phyloP scores from a whole-genome alignment of 2,113 vertebrate species.

The Alligator sinensis region DNA sequence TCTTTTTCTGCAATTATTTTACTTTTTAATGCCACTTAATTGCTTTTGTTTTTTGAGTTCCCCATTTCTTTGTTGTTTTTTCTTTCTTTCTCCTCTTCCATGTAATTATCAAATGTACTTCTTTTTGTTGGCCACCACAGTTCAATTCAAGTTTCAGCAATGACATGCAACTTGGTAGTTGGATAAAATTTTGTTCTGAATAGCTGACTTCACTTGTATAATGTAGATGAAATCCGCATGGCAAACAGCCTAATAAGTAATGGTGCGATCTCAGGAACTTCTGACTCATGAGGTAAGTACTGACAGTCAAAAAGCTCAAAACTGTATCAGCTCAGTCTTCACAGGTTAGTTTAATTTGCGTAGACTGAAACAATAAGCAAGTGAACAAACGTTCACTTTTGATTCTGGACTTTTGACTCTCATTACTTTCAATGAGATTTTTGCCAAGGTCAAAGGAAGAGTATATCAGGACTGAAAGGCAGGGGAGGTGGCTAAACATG shows the following conservation, averaged over 20 bases:
- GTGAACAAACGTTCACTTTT: neutral
- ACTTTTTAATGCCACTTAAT: neutral
- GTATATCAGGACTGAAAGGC: too few species aligned
- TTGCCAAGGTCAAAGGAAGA: neutral
- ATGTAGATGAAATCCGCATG: neutral
- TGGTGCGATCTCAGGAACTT: neutral
- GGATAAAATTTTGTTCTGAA: neutral
- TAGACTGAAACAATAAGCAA: too few species aligned
- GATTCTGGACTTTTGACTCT: neutral
- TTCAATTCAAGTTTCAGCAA: neutral
- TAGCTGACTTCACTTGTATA: neutral
- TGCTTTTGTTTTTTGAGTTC: neutral
- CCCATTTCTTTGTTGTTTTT: neutral
- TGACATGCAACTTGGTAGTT: neutral
- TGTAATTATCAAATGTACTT: neutral
- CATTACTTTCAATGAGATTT: neutral
- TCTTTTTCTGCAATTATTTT: neutral
- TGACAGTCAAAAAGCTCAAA: too few species aligned
- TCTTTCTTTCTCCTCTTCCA: neutral
- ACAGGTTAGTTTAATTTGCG: too few species aligned
- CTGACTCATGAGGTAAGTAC: neutral
- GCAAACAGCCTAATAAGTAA: neutral
- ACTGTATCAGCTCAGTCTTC: too few species aligned
- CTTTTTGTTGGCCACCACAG: neutral
- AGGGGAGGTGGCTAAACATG: too few species aligned